Evolutionary conservation across 2,888 invertebrate species (phyloP).

Genomic region (Dusona sp.): DNA sequence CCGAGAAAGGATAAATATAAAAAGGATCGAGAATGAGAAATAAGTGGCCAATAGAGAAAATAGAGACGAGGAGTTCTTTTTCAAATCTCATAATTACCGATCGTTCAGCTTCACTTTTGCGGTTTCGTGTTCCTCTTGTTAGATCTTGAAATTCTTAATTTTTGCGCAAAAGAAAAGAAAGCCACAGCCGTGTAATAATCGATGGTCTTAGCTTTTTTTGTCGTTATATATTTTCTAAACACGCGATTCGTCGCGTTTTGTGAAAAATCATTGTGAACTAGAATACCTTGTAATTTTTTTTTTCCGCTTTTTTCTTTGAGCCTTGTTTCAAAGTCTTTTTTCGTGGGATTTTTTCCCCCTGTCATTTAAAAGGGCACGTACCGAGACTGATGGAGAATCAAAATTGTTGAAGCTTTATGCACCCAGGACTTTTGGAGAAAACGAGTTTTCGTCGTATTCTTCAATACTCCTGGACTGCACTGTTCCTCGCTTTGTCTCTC

Average conservation of each 20-base stretch:
- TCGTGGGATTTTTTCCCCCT: not conserved
- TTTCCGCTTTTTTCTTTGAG: not conserved
- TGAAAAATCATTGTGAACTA: not conserved
- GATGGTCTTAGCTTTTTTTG: not conserved
- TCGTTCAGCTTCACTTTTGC: conserved; percentile 65
- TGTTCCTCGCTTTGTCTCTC: conserved; percentile 19
- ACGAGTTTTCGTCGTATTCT: conserved; percentile 60
- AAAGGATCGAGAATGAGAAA: conserved; percentile 45
- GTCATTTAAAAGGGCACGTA: not conserved
- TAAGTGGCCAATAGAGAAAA: conserved; percentile 60
- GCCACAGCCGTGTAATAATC: conserved; percentile 55
- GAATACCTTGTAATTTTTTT: not conserved
- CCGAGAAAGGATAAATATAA: not conserved
- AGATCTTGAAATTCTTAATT: conserved; percentile 5
- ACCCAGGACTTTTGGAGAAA: conserved; percentile 29
- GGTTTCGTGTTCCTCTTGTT: conserved; percentile 57
- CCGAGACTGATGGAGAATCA: not conserved
- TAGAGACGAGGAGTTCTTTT: conserved; percentile 56
- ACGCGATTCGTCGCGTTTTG: conserved; percentile 43
- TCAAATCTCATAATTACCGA: conserved; percentile 64
- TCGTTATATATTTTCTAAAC: conserved; percentile 36
- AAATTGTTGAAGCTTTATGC: conserved; percentile 7
- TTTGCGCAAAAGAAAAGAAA: not conserved
- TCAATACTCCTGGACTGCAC: conserved; percentile 32
- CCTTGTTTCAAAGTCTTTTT: not conserved